A percentile compares a stretch with the other conserved stretches of the same genome.
Evolutionary conservation across 2,113 vertebrate species (phyloP).

Genomic region (Aptenodytes forsteri): DNA sequence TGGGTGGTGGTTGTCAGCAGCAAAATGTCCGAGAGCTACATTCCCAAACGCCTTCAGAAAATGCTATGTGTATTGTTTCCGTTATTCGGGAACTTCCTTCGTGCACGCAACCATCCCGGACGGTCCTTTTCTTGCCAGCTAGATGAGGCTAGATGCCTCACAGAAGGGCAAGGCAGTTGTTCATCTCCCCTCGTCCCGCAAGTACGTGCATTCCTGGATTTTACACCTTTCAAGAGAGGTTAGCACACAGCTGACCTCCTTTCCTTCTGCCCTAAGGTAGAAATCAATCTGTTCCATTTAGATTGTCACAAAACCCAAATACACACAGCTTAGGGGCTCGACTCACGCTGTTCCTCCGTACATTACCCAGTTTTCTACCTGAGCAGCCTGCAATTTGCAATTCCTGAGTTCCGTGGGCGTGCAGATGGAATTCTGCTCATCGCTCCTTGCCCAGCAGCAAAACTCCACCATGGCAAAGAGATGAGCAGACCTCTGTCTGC

Average conservation of each 20-base stretch:
- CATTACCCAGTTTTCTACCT: not conserved
- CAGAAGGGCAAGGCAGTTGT: no score
- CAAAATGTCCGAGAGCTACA: fast-evolving
- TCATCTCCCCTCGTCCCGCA: fast-evolving
- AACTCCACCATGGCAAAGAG: fast-evolving
- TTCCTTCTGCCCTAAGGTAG: not conserved
- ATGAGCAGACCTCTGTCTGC: not conserved
- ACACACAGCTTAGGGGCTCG: fast-evolving
- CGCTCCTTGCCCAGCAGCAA: not conserved
- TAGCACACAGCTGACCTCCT: not conserved
- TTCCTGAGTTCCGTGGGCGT: fast-evolving
- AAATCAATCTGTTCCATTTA: not conserved
- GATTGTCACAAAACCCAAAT: not conserved
- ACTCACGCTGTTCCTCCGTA: fast-evolving
- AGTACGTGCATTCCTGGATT: fast-evolving
- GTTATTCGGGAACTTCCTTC: not conserved
- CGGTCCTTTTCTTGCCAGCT: not conserved
- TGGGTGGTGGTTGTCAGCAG: not conserved
- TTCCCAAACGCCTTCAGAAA: not conserved
- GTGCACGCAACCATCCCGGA: not conserved
- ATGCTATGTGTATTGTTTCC: fast-evolving
- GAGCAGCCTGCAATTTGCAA: no score
- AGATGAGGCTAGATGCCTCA: not conserved
- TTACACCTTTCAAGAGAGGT: not conserved
- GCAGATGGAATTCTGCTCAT: not conserved